Evolutionary conservation across 2,888 invertebrate genomes (phyloP).

Genomic region (Habroteleia sp.): DNA sequence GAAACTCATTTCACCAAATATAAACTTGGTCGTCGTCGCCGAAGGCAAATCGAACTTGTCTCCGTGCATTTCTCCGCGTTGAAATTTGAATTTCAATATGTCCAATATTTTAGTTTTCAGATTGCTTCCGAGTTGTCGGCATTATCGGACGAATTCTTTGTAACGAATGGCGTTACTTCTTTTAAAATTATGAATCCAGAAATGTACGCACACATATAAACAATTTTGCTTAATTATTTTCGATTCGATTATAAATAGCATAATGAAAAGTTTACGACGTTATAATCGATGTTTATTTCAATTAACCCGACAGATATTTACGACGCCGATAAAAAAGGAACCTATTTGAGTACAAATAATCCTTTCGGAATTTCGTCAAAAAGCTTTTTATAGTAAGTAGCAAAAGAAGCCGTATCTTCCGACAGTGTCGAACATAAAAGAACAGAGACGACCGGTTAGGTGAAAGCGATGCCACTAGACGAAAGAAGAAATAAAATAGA

Average conservation of each 20-base stretch:
- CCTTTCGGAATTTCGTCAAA: constrained; percentile 6
- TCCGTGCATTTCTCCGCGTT: constrained; percentile 12
- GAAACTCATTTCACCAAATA: constrained; percentile 60
- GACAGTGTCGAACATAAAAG: constrained; percentile 16
- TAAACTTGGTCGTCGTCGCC: constrained; percentile 51
- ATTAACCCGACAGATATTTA: constrained; percentile 5
- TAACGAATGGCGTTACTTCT: not conserved
- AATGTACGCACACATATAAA: too few relatives aligned
- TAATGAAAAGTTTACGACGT: not conserved
- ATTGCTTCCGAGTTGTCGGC: constrained; percentile 27
- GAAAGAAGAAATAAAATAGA: constrained; percentile 76
- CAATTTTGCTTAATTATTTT: too few relatives aligned
- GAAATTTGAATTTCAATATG: constrained; percentile 54
- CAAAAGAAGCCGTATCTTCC: constrained; percentile 21
- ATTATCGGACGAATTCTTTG: constrained; percentile 26
- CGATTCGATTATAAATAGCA: not conserved
- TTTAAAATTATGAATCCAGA: not conserved
- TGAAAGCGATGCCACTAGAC: constrained; percentile 74
- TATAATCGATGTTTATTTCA: not conserved
- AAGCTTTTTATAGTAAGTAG: constrained; percentile 21
- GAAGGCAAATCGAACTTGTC: constrained; percentile 49
- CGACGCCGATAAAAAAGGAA: constrained; percentile 19
- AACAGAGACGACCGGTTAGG: constrained; percentile 67
- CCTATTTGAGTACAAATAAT: not conserved
- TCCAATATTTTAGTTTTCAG: constrained; percentile 42